Evolutionary conservation across 2,113 vertebrate species (phyloP).

Genomic region (Amia ocellicauda): DNA sequence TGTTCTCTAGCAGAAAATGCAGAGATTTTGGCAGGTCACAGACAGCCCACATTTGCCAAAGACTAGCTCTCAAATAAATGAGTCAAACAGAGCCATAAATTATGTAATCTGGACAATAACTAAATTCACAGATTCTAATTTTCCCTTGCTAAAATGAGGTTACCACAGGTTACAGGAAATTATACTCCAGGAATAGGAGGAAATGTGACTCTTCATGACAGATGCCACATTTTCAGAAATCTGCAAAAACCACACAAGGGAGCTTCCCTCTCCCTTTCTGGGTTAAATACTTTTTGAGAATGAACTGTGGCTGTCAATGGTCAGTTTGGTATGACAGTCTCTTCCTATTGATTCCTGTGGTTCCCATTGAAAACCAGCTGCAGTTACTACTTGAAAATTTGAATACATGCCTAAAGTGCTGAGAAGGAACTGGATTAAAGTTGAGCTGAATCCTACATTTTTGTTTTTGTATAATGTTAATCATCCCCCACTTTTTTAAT

Average conservation of each 20-base stretch:
- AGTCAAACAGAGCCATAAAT: neutral
- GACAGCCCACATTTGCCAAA: neutral
- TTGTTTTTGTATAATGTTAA: too few species aligned
- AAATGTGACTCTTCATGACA: neutral
- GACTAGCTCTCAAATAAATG: conserved; percentile 1
- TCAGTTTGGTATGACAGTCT: neutral
- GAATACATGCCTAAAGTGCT: conserved; percentile 16
- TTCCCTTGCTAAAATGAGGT: conserved; percentile 4
- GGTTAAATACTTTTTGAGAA: neutral
- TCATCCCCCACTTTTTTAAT: too few species aligned
- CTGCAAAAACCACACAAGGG: conserved; percentile 1
- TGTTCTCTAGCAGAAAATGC: neutral
- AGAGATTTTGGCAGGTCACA: conserved; percentile 11
- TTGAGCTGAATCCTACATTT: too few species aligned
- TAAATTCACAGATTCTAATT: neutral
- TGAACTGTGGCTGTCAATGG: neutral
- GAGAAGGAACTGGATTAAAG: too few species aligned
- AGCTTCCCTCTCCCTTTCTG: conserved; percentile 3
- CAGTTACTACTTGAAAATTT: neutral
- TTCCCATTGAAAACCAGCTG: conserved; percentile 15
- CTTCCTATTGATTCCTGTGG: neutral
- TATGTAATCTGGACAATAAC: conserved; percentile 8
- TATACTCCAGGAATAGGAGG: neutral
- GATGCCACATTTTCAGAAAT: neutral
- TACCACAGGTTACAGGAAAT: conserved; percentile 15